A percentile compares a stretch with the other conserved stretches of the same genome.
phyloP scores from a whole-genome alignment of 2,888 invertebrate genomes.

The Yponomeuta evonymella region DNA sequence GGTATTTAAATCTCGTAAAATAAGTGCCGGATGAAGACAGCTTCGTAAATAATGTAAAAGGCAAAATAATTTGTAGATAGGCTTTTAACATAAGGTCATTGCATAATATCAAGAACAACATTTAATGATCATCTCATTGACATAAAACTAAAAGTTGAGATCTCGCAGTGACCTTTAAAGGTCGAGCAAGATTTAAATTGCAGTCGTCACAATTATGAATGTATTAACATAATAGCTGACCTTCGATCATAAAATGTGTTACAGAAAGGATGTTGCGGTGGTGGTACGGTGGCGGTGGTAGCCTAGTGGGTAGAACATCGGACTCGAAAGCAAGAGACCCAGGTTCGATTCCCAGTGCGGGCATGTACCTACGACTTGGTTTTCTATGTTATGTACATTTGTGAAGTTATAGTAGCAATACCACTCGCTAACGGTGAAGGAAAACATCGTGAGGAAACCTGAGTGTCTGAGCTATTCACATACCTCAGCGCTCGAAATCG shows the following conservation, averaged over 20 bases:
- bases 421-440: too few relatives aligned
- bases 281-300: too few relatives aligned
- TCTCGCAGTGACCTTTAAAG: not conserved
- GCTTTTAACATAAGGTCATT: not conserved
- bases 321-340: too few relatives aligned
- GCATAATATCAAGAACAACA: not conserved
- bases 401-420: too few relatives aligned
- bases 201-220: not conserved
- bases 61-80: not conserved
- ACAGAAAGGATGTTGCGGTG: too few relatives aligned
- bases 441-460: too few relatives aligned
- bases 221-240: not conserved
- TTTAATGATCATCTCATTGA: not conserved
- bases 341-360: too few relatives aligned
- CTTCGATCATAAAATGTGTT: not conserved
- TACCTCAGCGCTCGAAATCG: too few relatives aligned
- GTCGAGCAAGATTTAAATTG: not conserved
- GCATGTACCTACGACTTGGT: too few relatives aligned
- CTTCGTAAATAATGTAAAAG: not conserved
- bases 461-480: too few relatives aligned
- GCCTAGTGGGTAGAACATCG: too few relatives aligned
- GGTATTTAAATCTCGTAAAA: not conserved
- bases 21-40: not conserved
- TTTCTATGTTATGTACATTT: too few relatives aligned
- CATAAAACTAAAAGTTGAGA: not conserved